A percentile compares a stretch with the other conserved stretches of the same genome.
Conservation (phyloP, 2,888 invertebrate species). For the Heliconius erato region DNA sequence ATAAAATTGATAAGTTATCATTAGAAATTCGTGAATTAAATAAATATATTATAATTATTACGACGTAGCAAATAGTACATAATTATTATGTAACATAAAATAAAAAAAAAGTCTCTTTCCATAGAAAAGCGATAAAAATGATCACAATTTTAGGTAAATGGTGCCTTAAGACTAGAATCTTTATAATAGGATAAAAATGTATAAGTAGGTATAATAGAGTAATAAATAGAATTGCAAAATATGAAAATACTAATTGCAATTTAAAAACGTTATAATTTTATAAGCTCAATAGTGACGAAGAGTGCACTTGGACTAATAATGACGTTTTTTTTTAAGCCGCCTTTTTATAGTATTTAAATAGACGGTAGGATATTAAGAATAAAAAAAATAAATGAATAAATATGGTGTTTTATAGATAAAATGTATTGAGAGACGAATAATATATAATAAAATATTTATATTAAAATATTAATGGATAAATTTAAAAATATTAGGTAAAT, state of each 20-base stretch:
- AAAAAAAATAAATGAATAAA: background rate
- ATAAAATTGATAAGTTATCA: too few relatives aligned
- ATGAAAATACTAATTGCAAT: constrained; percentile 41
- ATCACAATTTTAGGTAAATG: background rate
- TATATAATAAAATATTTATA: background rate
- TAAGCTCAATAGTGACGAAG: constrained; percentile 53
- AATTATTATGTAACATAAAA: too few relatives aligned
- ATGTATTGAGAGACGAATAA: background rate
- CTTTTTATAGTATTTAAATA: background rate
- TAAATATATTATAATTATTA: too few relatives aligned
- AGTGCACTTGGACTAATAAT: constrained; percentile 38
- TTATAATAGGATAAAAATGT: constrained; percentile 7
- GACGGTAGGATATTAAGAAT: background rate
- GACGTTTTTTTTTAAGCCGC: constrained; percentile 30
- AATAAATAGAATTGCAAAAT: constrained; percentile 37
- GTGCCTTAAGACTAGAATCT: constrained; percentile 6
- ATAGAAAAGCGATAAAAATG: background rate
- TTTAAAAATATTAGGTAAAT: constrained; percentile 1
- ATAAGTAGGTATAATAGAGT: constrained; percentile 16
- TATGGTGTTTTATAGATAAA: background rate
- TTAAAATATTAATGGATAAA: too few relatives aligned
- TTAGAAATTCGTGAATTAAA: too few relatives aligned
- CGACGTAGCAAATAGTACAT: too few relatives aligned
- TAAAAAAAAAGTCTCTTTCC: background rate
- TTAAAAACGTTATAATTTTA: constrained; percentile 46